Base-by-base conservation (phyloP, 2,888 invertebrate genomes). In the Euplagia quadripunctaria region DNA sequence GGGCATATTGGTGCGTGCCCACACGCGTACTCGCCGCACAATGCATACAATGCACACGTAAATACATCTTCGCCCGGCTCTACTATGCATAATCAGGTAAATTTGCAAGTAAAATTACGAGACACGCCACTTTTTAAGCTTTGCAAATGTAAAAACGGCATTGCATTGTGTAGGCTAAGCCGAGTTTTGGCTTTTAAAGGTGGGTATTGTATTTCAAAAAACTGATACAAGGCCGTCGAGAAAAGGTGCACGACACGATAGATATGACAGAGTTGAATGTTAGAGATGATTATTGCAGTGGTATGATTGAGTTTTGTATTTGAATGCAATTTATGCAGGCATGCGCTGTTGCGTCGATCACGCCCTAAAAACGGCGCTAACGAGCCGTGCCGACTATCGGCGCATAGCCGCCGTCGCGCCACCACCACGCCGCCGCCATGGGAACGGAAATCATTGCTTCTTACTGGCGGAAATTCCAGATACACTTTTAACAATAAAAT, bases 91-190 rank as follows among this genome's bases (percentile, higher is more conserved):
- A 94, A 95, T 94, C 91, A 92, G 90, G 80, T 83, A 77, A 89
- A 94, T 95, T 94, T 94, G 94, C 95, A 96, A 94, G 93, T 95
- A 88, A 94, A 94, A 94, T 94, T 86, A 88, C 87, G 88, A 89
- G 89, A 90, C 92, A 89, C 90, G 86, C 86, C 91, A 91, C 90
- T 94, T 94, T 93, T 94, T 94, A 89, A 92, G 89, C 90, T 91
- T 91, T 87, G 91, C 91, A 91, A 93, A 92, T 91, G 90, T 90
- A 91, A 91, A 92, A 92, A 91, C 87, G 49, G 4, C 8, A 79
- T 82, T 77, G 87, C 89, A 93, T 93, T 94, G 92, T 93, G 83
- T 89, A 79, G 82, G 75, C 82, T 85, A 84, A 88, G 85, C 85
- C 76, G 80, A 85, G 87, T 86, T 88, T 87, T 85, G 87, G 85